Conservation (phyloP, 2,113 vertebrate species). For the Chauna torquata region DNA sequence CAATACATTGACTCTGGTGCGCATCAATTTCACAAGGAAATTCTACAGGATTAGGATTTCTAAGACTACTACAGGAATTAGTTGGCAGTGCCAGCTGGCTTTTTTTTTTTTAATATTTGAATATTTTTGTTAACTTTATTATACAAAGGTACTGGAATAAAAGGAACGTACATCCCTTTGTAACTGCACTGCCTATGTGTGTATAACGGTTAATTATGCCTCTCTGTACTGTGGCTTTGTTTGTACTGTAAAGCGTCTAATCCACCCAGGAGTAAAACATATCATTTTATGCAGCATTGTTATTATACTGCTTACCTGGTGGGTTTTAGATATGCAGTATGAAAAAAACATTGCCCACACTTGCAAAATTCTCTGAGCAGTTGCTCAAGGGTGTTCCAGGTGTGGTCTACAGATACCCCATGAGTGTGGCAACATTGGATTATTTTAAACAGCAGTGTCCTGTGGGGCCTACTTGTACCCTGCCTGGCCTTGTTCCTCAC, state of each 20-base stretch:
- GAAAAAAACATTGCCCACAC: constrained; percentile 27
- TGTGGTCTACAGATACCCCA: constrained; percentile 21
- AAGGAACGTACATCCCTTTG: constrained; percentile 68
- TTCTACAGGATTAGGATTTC: constrained; percentile 80
- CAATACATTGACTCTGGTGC: constrained; percentile 65
- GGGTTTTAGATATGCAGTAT: constrained; percentile 52
- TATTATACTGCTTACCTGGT: constrained; percentile 44
- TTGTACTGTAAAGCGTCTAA: constrained; percentile 70
- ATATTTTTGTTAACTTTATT: constrained; percentile 82
- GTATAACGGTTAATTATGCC: constrained; percentile 61
- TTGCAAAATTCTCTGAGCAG: background rate
- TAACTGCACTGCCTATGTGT: constrained; percentile 68
- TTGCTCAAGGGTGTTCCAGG: background rate
- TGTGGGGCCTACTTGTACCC: background rate
- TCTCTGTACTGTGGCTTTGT: constrained; percentile 66
- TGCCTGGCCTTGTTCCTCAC: background rate
- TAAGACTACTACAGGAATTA: constrained; percentile 72
- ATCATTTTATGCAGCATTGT: constrained; percentile 19
- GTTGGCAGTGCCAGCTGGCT: constrained; percentile 81
- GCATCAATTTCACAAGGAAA: constrained; percentile 59
- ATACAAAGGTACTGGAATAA: constrained; percentile 81
- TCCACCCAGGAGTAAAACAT: constrained; percentile 55
- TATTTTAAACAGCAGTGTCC: constrained; percentile 36
- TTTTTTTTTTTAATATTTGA: constrained; percentile 62
- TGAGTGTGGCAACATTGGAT: background rate